Evolutionary conservation across 2,888 invertebrate species (phyloP), one percentile per base, ranked within the genome.

Genomic region (Lasius platythorax): DNA sequence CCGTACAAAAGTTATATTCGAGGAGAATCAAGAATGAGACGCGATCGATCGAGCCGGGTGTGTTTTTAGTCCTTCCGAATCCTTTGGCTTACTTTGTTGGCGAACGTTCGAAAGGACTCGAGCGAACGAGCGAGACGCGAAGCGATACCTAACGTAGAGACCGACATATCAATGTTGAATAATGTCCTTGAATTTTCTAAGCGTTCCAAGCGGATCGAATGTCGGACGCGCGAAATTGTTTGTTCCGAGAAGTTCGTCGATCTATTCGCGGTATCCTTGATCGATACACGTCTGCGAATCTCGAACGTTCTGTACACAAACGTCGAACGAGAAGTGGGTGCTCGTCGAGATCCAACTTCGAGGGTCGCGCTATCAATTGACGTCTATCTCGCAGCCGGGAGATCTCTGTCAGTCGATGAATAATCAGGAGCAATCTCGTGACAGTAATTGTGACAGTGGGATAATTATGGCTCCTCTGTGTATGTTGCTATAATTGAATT

Each of bases 151-250:
- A 61, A 33, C n/a, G 73, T 83, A 81, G 75, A 61, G 75, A 61
- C 46, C 72, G 67, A 87, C 87, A 87, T 87, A 87, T 87, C 87
- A 86, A 53, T 53, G 68, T 82, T 82, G 72, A 81, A 64, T 68
- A 66, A 84, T 50, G n/a, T 23, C 11, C 37, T 43, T 61, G 61
- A 67, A 61, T 53, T 82, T 75, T 76, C 33, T 68, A 68, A 61
- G 73, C 58, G 50, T 37, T n/a, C 2, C 70, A 33, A 46, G 12
- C 30, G 30, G 37, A 30, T 28, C 33, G 73, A 46, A 72, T 78
- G 61, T 40, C 56, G 43, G 56, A n/a, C 12, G 50, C 46, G 53
- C n/a, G 79, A 23, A 46, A 72, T 61, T 61, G 46, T 40, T 33
- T 30, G n/a, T 11, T 23, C n/a, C 58, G 37, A 72, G 50, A 56